Base-by-base conservation (phyloP, 2,797 vertebrate genomes). In the Spinibarbus caldwelli region DNA sequence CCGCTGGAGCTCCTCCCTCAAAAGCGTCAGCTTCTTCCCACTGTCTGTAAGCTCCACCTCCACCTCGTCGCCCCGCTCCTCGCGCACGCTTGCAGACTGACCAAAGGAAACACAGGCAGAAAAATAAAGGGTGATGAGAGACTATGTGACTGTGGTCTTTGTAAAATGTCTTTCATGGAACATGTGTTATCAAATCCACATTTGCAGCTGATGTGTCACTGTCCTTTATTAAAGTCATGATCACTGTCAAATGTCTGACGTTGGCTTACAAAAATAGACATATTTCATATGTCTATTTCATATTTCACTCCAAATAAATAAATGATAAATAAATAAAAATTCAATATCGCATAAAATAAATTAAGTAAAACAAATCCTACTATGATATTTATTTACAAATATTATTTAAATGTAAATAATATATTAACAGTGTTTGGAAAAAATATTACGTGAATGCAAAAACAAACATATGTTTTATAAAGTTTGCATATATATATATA, bases 1-100 rank as follows among this genome's bases (percentile, higher is more conserved):
- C 75, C 97, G 94, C 94, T 98, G 97, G 71, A 98, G 94, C 90
- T 97, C 97, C 91, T 97, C 97, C 84, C 97, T 94, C 72, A 96
- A 95, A 87, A 98, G 92, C 17, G 95, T 94, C 91, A 97, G 85
- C 89, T 91, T 92, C 86, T 95, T 92, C 72, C 96, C 95, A 31
- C 94, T 97, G 91, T 98, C 97, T 0, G 96, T 96, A 88, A 98
- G 94, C 93, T 98, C 97, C 87, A 98, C 96, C 89, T 97, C 96
- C 45, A 97, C 95, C 92, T 97, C 96, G 54, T 97, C 97, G 0
- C 95, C 96, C 0, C 94, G 94, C 91, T 98, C 97, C 21, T 97
- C 95, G 0, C 95, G 94, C 57, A 98, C 94, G 29, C 96, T 96
- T 23, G 97, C 97, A 0, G 97, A 96, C 95, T 96, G 90, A 9